phyloP scores from a whole-genome alignment of 1,140 invertebrate genomes.

The Drosophila sproati region DNA sequence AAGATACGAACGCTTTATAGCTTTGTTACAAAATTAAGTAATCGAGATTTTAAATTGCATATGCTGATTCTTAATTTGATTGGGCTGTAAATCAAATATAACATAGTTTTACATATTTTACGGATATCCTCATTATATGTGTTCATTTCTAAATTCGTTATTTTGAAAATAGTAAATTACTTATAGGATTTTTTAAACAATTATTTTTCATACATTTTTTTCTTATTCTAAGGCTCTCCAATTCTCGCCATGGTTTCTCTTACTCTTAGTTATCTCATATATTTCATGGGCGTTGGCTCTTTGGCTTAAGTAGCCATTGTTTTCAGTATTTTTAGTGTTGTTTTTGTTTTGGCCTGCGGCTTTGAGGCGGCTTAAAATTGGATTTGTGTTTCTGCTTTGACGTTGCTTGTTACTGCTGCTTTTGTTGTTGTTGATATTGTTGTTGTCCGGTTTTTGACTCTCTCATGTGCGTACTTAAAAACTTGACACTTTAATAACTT shows the following conservation, averaged over 20 bases:
- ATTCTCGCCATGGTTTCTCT: background rate
- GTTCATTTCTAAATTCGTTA: slow-evolving; percentile 19
- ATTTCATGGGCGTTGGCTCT: slow-evolving; percentile 25
- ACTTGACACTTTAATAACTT: slow-evolving; percentile 81
- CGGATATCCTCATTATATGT: background rate
- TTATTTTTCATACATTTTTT: slow-evolving; percentile 53
- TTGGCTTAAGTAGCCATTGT: slow-evolving; percentile 76
- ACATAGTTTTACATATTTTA: background rate
- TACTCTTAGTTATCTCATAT: slow-evolving; percentile 9
- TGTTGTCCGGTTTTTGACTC: slow-evolving; percentile 15
- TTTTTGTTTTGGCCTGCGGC: slow-evolving; percentile 64
- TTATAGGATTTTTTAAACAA: slow-evolving; percentile 45
- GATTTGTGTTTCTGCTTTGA: slow-evolving; percentile 76
- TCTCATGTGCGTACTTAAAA: slow-evolving; percentile 63
- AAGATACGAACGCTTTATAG: too few relatives aligned
- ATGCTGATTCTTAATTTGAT: too few relatives aligned
- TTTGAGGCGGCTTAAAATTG: slow-evolving; percentile 78
- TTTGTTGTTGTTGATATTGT: slow-evolving; percentile 30
- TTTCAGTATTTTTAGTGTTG: slow-evolving; percentile 61
- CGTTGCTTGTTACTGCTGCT: slow-evolving; percentile 45
- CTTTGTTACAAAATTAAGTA: too few relatives aligned
- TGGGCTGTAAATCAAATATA: too few relatives aligned
- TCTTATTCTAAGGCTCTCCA: background rate
- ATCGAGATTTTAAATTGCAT: too few relatives aligned
- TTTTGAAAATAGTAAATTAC: background rate